Evolutionary conservation across 2,888 invertebrate genomes (phyloP).

Genomic region (Byasa hedistus): DNA sequence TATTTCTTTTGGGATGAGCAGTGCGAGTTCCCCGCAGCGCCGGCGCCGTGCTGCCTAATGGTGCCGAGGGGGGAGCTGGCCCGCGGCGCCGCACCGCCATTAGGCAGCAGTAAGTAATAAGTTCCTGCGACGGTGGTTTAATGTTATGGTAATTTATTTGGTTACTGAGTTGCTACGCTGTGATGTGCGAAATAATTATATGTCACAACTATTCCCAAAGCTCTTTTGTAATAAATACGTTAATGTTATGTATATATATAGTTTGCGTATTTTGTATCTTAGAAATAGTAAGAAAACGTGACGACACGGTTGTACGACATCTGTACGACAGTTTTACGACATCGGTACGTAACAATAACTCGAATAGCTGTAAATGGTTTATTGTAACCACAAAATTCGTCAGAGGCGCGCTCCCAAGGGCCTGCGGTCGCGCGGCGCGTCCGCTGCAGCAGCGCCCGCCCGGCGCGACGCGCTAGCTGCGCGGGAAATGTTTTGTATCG

Average conservation of each 20-base stretch:
- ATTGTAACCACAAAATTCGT: neutral
- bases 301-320: too few relatives aligned
- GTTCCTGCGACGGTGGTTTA: constrained; percentile 50
- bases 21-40: neutral
- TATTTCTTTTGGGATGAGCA: neutral
- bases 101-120: constrained; percentile 46
- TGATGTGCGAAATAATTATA: neutral
- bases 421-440: neutral
- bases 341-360: neutral
- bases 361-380: neutral
- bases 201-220: neutral
- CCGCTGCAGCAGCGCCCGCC: neutral
- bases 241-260: neutral
- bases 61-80: neutral
- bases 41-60: too few relatives aligned
- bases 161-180: constrained; percentile 2
- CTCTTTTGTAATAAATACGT: neutral
- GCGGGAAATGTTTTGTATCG: constrained; percentile 6
- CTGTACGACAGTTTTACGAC: too few relatives aligned
- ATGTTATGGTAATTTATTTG: constrained; percentile 67
- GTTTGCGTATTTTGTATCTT: neutral
- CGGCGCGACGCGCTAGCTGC: constrained; percentile 5
- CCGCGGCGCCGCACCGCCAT: constrained; percentile 27
- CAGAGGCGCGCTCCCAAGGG: neutral
- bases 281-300: neutral